Evolutionary conservation across 2,888 invertebrate species (phyloP), one percentile per base, ranked within the genome.

Genomic region (Drosophila mettleri): DNA sequence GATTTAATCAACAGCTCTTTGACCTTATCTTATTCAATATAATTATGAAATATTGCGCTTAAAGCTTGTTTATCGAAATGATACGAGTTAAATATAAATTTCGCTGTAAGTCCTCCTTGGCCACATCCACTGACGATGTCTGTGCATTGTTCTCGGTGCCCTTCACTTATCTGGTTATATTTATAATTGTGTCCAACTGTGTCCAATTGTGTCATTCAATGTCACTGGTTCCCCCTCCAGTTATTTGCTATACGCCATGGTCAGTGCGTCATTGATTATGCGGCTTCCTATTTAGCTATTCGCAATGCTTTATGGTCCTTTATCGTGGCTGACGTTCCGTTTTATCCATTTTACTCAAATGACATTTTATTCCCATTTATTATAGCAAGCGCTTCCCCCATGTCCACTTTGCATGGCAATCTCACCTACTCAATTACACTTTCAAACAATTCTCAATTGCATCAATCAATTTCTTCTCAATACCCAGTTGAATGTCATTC

Each of bases 231-330:
- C 43, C 43, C 16, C 43, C 43, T 24, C 43, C 27, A 45, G 43
- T 1, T 45, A 9, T 45, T 45, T 24, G 24, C 8, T 24, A 24
- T n/a, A 24, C 3, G 22, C 43, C 43, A 27, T 45, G 43, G 24
- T 10, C 43, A 45, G 43, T 27, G 43, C 43, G 43, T 45, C 43
- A 45, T 16, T 45, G 24, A 45, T 27, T 45, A 43, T 43, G 43
- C 43, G 43, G n/a, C 24, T 24, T 43, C 43, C 22, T 5, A 22
- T 3, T 43, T 27, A 16, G 43, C 43, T 10, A 27, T 41, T 20
- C 14, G 43, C 43, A n/a, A 27, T 41, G 41, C 14, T 22, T 41
- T 22, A n/a, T 3, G 12, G 27, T 45, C 29, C 45, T 45, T 45
- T 45, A 16, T 29, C 18, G 10, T 29, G 7, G 27, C 45, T 43